A percentile compares a stretch with the other conserved stretches of the same genome.
These are phyloP conservation scores for Perodicticus potto DNA, from an alignment of 2,797 vertebrate species.

Conservation along the genomic window DNA sequence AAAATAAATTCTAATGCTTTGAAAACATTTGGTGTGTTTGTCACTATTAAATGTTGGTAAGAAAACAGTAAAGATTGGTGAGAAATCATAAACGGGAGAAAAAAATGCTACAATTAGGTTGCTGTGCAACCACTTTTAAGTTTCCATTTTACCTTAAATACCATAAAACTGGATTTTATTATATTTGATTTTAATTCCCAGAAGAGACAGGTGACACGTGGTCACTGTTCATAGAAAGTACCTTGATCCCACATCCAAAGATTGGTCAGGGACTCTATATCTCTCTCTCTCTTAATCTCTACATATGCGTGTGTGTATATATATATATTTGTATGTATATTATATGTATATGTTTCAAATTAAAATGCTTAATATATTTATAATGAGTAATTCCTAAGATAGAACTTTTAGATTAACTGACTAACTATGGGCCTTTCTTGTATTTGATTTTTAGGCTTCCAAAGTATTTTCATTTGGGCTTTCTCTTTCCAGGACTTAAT, in stretches of 20 bases:
- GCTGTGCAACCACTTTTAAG: background rate
- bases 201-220: background rate
- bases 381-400: background rate
- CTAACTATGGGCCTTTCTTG: background rate
- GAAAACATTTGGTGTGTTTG: background rate
- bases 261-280: background rate
- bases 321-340: background rate
- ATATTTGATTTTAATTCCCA: background rate
- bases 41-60: background rate
- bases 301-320: background rate
- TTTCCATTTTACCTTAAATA: constrained; percentile 9
- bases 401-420: background rate
- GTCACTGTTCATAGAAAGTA: background rate
- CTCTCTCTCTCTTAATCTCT: no score
- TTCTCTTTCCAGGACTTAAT: background rate
- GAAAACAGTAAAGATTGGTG: background rate
- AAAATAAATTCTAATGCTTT: background rate
- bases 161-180: background rate
- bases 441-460: background rate
- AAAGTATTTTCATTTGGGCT: background rate
- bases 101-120: background rate
- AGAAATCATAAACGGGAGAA: background rate
- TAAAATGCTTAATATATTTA: background rate
- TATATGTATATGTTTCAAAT: background rate
- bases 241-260: background rate